Conservation (phyloP, 2,888 invertebrate genomes). For the Glyphotaelius pellucidus region DNA sequence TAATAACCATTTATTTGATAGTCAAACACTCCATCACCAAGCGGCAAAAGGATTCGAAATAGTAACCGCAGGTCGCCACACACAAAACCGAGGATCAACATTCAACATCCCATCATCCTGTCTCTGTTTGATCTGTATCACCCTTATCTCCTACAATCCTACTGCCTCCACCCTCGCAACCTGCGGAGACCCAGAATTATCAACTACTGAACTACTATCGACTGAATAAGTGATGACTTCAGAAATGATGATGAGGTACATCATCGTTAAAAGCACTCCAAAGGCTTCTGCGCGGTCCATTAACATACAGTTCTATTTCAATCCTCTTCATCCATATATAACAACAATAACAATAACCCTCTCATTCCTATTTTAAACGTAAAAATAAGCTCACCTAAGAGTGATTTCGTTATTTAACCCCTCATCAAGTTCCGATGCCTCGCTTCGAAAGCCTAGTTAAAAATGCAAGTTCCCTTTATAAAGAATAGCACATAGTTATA, state of each 20-base stretch:
- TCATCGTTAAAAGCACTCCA: neutral
- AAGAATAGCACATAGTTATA: no score
- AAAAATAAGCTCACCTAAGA: no score
- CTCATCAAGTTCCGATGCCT: no score
- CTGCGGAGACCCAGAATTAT: neutral
- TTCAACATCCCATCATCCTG: neutral
- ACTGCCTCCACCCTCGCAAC: neutral
- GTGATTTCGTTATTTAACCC: no score
- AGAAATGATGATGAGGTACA: neutral
- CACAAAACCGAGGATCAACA: neutral
- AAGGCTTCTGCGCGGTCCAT: no score
- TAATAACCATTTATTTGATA: neutral
- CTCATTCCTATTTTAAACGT: no score
- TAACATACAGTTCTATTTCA: no score
- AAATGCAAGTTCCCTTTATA: no score
- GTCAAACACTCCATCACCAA: neutral
- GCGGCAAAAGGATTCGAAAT: neutral
- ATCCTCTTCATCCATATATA: no score
- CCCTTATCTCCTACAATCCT: neutral
- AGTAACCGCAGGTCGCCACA: neutral
- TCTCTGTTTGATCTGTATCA: neutral
- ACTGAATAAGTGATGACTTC: neutral
- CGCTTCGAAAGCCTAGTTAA: no score
- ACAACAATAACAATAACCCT: no score
- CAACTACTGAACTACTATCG: neutral